phyloP scores from a whole-genome alignment of 2,888 invertebrate species.

The Oeneis ivallda region DNA sequence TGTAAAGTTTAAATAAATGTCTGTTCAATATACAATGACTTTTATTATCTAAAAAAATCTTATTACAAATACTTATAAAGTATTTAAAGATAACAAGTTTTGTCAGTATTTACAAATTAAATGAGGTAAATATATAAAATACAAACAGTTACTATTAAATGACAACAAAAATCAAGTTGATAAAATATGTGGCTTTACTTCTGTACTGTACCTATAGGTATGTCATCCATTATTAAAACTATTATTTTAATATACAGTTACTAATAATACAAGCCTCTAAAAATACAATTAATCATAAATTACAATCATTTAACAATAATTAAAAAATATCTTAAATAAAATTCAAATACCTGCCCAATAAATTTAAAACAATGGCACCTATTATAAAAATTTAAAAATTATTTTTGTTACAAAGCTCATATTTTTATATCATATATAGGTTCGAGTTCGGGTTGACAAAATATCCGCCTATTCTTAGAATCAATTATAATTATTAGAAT shows the following conservation, averaged over 20 bases:
- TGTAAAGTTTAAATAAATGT: conserved; percentile 80
- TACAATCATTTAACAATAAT: conserved; percentile 2
- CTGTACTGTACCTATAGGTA: not conserved
- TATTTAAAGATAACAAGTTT: not conserved
- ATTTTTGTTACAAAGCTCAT: no score
- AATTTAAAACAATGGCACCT: not conserved
- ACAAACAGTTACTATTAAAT: not conserved
- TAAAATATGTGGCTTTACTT: not conserved
- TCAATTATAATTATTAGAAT: not conserved
- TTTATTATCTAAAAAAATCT: conserved; percentile 45
- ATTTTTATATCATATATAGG: no score
- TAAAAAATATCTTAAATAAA: not conserved
- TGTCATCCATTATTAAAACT: not conserved
- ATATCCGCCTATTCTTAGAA: no score
- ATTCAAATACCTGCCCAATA: not conserved
- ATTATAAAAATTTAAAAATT: not conserved
- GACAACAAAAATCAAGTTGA: not conserved
- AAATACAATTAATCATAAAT: conserved; percentile 4
- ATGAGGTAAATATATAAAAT: not conserved
- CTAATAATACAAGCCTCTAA: not conserved
- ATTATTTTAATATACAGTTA: not conserved
- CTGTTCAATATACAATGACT: conserved; percentile 62
- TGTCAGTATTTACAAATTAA: not conserved
- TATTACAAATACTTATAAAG: conserved; percentile 28
- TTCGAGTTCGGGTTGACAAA: no score